Evolutionary conservation across 1,140 invertebrate species (phyloP).

Genomic region (Phocides pigmalion): DNA sequence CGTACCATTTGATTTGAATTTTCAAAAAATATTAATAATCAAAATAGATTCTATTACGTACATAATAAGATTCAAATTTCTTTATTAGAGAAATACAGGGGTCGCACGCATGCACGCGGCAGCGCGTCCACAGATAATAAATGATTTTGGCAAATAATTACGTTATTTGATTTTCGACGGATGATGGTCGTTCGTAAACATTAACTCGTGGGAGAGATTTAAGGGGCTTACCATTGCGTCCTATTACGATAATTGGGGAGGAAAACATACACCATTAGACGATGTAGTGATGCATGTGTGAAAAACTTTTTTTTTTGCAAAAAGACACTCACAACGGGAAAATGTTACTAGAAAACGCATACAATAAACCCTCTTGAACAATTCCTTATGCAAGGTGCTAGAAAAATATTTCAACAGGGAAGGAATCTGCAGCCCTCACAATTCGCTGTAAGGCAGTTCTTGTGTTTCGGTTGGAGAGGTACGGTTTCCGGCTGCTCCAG

Average conservation of each 20-base stretch:
- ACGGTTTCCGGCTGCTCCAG: too few relatives aligned
- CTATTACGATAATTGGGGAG: conserved; percentile 48
- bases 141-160: conserved; percentile 82
- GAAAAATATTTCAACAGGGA: too few relatives aligned
- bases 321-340: too few relatives aligned
- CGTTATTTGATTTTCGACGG: conserved; percentile 80
- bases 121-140: conserved; percentile 74
- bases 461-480: too few relatives aligned
- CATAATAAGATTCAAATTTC: conserved; percentile 10
- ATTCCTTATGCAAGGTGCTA: too few relatives aligned
- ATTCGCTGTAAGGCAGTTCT: too few relatives aligned
- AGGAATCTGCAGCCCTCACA: too few relatives aligned
- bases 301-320: too few relatives aligned
- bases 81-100: conserved; percentile 3
- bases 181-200: conserved; percentile 76
- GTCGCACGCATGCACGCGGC: conserved; percentile 63
- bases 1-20: conserved; percentile 28
- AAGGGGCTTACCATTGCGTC: conserved; percentile 44
- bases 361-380: too few relatives aligned
- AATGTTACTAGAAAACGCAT: too few relatives aligned
- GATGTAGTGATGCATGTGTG: background rate
- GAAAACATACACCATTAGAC: conserved; percentile 24
- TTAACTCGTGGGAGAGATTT: conserved; percentile 69
- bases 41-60: background rate
- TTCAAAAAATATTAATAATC: background rate